phyloP scores from a whole-genome alignment of 1,140 invertebrate genomes.

The Rhyacophila brunnea region DNA sequence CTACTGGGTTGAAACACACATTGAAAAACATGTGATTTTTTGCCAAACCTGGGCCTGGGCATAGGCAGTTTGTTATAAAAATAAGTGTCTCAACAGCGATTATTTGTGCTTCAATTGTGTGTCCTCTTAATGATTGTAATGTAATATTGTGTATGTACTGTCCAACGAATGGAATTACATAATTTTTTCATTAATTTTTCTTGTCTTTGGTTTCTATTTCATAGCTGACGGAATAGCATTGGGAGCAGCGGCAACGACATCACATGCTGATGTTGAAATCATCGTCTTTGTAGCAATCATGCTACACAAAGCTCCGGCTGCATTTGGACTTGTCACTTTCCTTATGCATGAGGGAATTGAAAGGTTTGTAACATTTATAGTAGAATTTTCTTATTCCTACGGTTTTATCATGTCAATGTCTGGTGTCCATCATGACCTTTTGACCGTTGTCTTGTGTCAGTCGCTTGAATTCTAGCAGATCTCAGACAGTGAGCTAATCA shows the following conservation, averaged over 20 bases:
- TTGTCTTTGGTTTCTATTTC: conserved; percentile 27
- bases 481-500: background rate
- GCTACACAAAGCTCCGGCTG: conserved; percentile 98
- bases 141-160: no score
- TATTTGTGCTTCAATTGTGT: no score
- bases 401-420: background rate
- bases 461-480: background rate
- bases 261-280: conserved; percentile 93
- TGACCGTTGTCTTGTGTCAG: background rate
- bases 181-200: no score
- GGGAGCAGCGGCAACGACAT: conserved; percentile 92
- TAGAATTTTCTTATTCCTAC: background rate
- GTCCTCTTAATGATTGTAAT: no score
- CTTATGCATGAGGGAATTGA: conserved; percentile 94
- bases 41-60: no score
- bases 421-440: background rate
- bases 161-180: no score
- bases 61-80: no score
- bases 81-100: no score
- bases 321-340: conserved; percentile 97
- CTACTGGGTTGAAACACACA: no score
- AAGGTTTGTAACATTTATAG: conserved; percentile 41
- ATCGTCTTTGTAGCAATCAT: conserved; percentile 99
- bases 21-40: no score
- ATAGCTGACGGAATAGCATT: conserved; percentile 94